phyloP scores from a whole-genome alignment of 1,140 invertebrate species.

The Diplogasteroides magnus region DNA sequence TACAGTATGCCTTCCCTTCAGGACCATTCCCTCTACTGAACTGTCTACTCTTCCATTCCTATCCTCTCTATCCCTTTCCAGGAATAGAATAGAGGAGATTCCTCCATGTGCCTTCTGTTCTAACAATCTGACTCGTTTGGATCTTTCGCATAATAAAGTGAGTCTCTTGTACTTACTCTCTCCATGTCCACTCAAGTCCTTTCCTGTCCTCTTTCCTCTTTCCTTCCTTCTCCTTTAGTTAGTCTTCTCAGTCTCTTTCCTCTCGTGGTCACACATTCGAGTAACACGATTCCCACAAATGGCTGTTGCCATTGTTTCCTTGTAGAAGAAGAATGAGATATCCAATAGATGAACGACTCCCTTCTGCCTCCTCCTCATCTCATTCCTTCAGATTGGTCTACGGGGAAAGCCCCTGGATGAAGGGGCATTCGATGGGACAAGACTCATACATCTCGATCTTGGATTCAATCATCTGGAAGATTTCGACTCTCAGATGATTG shows the following conservation, averaged over 20 bases:
- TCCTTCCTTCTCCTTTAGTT: background rate
- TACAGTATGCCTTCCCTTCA: background rate
- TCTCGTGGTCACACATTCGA: background rate
- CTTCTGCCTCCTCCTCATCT: background rate
- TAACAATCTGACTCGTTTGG: constrained; percentile 20
- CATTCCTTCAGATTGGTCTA: background rate
- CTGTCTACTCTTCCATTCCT: constrained; percentile 33
- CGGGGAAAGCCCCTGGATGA: constrained; percentile 26
- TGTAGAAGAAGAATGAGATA: too few relatives aligned
- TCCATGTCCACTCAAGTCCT: constrained; percentile 38
- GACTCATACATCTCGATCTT: constrained; percentile 39
- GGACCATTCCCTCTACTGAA: constrained; percentile 31
- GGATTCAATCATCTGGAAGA: constrained; percentile 44
- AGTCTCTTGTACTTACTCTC: constrained; percentile 14
- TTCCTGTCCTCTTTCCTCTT: constrained; percentile 9
- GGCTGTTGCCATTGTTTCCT: too few relatives aligned
- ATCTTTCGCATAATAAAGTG: constrained; percentile 25
- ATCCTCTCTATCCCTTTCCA: constrained; percentile 33
- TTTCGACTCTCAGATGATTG: constrained; percentile 41
- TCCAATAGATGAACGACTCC: background rate
- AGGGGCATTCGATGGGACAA: constrained; percentile 44
- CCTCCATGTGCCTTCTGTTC: constrained; percentile 18
- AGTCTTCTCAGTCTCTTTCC: constrained; percentile 31
- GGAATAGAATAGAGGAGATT: constrained; percentile 30
- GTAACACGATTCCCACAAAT: too few relatives aligned